Conservation (phyloP, 2,797 vertebrate species). For the Acropternis orthonyx region DNA sequence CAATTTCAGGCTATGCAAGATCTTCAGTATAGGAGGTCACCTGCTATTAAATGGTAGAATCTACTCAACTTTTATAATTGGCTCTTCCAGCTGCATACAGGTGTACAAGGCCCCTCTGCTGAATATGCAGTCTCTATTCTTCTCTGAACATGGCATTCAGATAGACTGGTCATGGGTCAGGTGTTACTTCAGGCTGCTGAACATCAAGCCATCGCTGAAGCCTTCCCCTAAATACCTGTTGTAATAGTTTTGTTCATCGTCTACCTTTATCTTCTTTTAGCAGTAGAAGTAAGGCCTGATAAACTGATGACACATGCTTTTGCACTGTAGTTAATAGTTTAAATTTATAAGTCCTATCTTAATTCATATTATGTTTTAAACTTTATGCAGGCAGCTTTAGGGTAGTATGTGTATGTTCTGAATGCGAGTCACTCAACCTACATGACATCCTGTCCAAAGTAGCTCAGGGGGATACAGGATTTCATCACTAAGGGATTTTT, state of each 20-base stretch:
- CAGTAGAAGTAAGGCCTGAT: background rate
- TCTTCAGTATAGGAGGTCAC: background rate
- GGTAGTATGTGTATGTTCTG: background rate
- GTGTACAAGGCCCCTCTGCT: background rate
- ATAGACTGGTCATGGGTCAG: background rate
- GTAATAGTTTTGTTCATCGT: background rate
- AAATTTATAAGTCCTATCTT: background rate
- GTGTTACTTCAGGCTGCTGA: background rate
- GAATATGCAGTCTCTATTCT: background rate
- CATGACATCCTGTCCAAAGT: background rate
- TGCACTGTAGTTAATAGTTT: background rate
- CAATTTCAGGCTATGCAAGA: background rate
- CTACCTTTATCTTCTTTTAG: background rate
- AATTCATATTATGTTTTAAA: background rate
- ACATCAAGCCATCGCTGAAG: rapidly evolving
- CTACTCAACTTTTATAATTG: background rate
- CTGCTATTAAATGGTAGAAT: background rate
- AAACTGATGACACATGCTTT: background rate
- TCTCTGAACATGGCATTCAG: background rate
- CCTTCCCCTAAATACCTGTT: background rate
- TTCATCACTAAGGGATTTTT: background rate
- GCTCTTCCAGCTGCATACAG: background rate
- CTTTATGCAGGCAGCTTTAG: background rate
- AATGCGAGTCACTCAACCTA: background rate
- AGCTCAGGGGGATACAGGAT: background rate